Evolutionary conservation across 2,888 invertebrate genomes (phyloP), one percentile per base, ranked within the genome.

Genomic region (Andrena camellia): DNA sequence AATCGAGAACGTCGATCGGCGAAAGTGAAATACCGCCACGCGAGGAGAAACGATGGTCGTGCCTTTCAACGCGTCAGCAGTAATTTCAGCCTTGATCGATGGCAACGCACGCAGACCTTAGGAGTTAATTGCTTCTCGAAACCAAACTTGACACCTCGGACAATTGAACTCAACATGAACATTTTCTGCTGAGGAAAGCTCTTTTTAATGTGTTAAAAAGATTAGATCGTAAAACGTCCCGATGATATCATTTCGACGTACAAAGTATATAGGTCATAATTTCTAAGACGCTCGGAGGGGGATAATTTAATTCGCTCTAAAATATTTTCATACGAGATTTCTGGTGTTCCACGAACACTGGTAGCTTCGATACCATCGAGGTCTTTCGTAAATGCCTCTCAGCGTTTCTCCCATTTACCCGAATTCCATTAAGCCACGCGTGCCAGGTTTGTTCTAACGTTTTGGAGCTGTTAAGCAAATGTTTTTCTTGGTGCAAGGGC

Each of bases 81-180:
- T 79, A 71, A 77, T 77, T 85, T 85, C 62, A 69, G 68, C 60
- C 67, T 67, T 42, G 60, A 35, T 78, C 42, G 57, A 81, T 13
- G 57, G 57, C 23, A 23, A 69, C 73, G 26, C 54, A 78, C 42
- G 67, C 62, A 57, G 26, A 52, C 26, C 23, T 26, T 26, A 4
- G 57, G 20, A 57, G 57, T 57, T 57, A 57, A 57, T 57, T 57
- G 57, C 57, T 57, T 57, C 10, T 26, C 2, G 10, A 20, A 20
- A 57, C 23, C 23, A 26, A 23, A 4, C 57, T 26, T 26, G 10
- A 26, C 57, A 26, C 42, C 42, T 23, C 10, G 13, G 4, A 57
- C 20, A 57, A 57, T 57, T 26, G 13, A 26, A 23, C 13, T 57
- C 4, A 17, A 42, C 13, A 17, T 42, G 42, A 42, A 42, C 42